Conservation (phyloP, 2,888 invertebrate species). For the Zygaena filipendulae region DNA sequence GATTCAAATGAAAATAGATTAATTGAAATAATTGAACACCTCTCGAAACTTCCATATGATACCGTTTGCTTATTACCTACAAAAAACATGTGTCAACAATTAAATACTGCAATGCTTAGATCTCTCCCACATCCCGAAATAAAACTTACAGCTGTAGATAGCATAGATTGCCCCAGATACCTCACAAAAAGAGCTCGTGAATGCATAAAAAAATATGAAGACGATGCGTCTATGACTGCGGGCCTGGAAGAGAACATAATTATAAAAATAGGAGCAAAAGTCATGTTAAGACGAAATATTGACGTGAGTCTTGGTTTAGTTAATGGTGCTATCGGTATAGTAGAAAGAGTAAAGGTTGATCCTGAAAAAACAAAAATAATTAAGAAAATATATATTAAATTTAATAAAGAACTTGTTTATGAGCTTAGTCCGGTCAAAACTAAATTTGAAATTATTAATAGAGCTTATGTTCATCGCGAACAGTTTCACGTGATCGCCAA, state of each 20-base stretch:
- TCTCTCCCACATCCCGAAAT: too few species aligned
- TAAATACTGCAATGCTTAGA: too few species aligned
- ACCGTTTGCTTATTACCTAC: constrained; percentile 24
- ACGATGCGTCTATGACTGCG: constrained; percentile 15
- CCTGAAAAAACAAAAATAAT: constrained; percentile 7
- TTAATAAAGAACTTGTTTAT: constrained; percentile 8
- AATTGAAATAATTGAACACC: constrained; percentile 12
- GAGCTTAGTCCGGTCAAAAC: too few species aligned
- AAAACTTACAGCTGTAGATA: too few species aligned
- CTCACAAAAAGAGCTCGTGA: constrained; percentile 17
- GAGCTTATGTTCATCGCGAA: too few species aligned
- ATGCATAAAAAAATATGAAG: constrained; percentile 14
- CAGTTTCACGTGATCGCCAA: too few species aligned
- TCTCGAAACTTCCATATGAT: constrained; percentile 18
- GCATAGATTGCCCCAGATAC: too few species aligned
- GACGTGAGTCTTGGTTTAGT: constrained; percentile 13
- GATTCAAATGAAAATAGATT: constrained; percentile 14
- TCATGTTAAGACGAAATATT: constrained; percentile 15
- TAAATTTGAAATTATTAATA: constrained; percentile 19
- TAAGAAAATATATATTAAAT: constrained; percentile 10
- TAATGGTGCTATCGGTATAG: constrained; percentile 13
- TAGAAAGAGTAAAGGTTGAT: constrained; percentile 9
- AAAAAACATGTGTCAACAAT: constrained; percentile 20
- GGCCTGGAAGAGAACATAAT: constrained; percentile 14
- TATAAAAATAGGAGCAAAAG: constrained; percentile 14